Base-by-base conservation (phyloP, 2,797 vertebrate genomes). In the Pachyuromys duprasi region DNA sequence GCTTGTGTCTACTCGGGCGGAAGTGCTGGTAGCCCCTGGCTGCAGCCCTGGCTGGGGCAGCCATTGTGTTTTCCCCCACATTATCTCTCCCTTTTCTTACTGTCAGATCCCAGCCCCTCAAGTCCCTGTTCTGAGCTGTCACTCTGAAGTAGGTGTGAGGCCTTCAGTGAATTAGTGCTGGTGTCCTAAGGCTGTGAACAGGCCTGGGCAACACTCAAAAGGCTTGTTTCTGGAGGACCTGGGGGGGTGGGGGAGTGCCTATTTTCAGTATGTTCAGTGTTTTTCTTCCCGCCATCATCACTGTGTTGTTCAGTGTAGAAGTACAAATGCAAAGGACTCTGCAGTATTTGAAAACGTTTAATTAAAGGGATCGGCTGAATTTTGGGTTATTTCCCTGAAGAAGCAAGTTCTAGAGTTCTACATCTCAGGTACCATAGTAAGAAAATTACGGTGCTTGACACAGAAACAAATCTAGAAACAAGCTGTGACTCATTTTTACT, bases 391-490 rank as follows among this genome's bases (percentile, higher is more conserved):
- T 89, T 93, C 75, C n/a, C 39, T 94, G 94, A 86, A 94, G 60
- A 95, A 90, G 42, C 84, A 92, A 95, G 89, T 20, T 13, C 57
- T 42, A 72, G 6, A 81, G 60, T 33, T 89, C 89, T 88, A 79
- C 57, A 83, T 72, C 24, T 88, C 75, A 80, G 78, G 33, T 22
- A 79, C 75, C 79, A 15, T 24, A 93, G 70, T 74, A 76, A 94
- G 90, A 95, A 96, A 79, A 91, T 70, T 18, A 79, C 39, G 39
- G 78, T 90, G 78, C 72, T 92, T 81, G 67, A 91, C 62, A 92
- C 24, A 87, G 95, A 96, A 90, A 89, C 86, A 97, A 96, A 93
- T 84, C 92, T 17, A 94, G 86, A 97, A 95, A 93, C 60, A 89
- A 96, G 45, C 26, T 5, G 0, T 95, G 94, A 95, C 72, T 96